Evolutionary conservation across 1,140 invertebrate species (phyloP), one percentile per base, ranked within the genome.

Genomic region (Arion vulgaris): DNA sequence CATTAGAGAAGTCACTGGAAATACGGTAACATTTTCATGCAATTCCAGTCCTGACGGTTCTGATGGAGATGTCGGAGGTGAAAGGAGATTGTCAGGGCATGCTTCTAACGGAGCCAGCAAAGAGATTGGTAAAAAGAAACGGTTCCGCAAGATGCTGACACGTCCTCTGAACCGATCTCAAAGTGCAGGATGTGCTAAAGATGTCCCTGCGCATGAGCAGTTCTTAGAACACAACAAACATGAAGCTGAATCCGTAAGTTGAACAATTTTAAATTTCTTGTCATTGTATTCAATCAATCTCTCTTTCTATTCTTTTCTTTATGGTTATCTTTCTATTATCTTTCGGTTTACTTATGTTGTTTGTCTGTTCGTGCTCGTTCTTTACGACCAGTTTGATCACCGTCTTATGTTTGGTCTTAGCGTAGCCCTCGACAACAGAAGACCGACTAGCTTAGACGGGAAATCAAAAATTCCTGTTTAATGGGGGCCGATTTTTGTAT

Each of bases 131-230:
- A 87, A 87, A 36, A 87, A 88, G 51, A 80, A 86, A 11, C 86
- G 87, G 32, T 88, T 89, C 57, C 85, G 86, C 23, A 87, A 87
- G 62, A 88, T 92, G 74, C 86, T 92, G 28, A 85, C 90, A 11
- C 87, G 90, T 41, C 90, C 92, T 9, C 79, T 93, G 41, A 82
- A 92, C 41, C 81, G 92, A 28, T 93, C 92, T 78, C 91, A 92
- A 57, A 92, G 91, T 83, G 92, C 92, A 7, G 92, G 92, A n/a
- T 91, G 89, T 80, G 88, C 88, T 11, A 92, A 93, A 83, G 92
- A 93, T 85, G 90, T 92, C 23, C 90, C 92, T 13, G 87, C 88
- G 0, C 89, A 92, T 86, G 89, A 90, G 15, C 86, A 91, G 26
- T 93, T 92, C 82, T 68, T 92, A 23, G 81, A 89, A 53, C 79